These are phyloP conservation scores for Nixonia krombeini DNA, from an alignment of 1,140 invertebrate genomes.

Conservation along the genomic window DNA sequence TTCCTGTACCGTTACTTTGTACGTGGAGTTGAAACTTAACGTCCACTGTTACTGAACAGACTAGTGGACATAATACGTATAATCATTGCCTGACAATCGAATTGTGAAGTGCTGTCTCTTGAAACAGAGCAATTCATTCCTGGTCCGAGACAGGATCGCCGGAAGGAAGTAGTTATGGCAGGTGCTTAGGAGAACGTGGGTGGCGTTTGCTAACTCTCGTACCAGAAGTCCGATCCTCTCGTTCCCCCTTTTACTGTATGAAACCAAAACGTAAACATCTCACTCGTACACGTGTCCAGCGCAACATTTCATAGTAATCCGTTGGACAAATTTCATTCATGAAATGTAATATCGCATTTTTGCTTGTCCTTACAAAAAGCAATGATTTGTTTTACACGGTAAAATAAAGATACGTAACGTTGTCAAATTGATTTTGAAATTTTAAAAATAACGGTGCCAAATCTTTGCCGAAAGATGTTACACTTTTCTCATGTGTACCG, in stretches of 20 bases:
- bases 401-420: neutral
- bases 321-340: constrained; percentile 18
- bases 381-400: neutral
- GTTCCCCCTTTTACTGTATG: constrained; percentile 17
- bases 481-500: no score
- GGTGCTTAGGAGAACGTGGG: constrained; percentile 44
- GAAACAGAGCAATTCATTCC: no score
- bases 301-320: constrained; percentile 17
- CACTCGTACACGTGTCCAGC: constrained; percentile 30
- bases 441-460: no score
- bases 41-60: no score
- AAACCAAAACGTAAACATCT: constrained; percentile 37
- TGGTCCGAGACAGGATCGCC: constrained; percentile 2
- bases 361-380: neutral
- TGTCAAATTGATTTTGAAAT: neutral
- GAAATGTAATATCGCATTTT: neutral
- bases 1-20: no score
- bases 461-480: no score
- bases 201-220: constrained; percentile 24
- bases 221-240: constrained; percentile 19
- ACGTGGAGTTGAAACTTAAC: no score
- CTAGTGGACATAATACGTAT: no score
- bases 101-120: no score
- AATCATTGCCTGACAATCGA: no score
- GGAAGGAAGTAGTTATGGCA: constrained; percentile 47